phyloP scores from a whole-genome alignment of 2,797 vertebrate species.

The Falco novaeseelandiae region DNA sequence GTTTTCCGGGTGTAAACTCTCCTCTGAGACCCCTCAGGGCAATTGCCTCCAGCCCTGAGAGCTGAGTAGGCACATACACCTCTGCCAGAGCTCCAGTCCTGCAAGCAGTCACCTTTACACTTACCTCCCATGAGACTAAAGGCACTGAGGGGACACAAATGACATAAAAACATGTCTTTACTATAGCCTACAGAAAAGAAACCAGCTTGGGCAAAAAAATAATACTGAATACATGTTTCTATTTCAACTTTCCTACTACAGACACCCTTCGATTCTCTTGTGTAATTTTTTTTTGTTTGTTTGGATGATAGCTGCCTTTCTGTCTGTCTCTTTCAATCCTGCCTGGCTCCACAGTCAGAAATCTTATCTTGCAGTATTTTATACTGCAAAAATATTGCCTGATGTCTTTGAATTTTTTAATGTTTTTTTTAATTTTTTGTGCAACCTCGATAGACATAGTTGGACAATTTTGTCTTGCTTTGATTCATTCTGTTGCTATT shows the following conservation, averaged over 20 bases:
- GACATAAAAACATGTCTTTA: background rate
- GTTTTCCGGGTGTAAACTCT: background rate
- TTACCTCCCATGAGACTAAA: background rate
- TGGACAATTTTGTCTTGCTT: background rate
- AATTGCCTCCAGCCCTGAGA: background rate
- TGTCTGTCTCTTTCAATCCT: background rate
- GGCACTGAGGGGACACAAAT: background rate
- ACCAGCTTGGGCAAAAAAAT: background rate
- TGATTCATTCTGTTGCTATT: background rate
- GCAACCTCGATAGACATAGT: background rate
- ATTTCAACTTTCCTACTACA: background rate
- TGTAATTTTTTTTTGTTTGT: background rate
- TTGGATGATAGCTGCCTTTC: background rate
- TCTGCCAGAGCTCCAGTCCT: background rate
- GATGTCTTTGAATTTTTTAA: background rate
- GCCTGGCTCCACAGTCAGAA: background rate
- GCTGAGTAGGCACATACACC: accelerated
- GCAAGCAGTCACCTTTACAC: accelerated
- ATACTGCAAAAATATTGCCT: background rate
- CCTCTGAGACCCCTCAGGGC: background rate
- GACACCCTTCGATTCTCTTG: background rate
- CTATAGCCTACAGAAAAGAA: background rate
- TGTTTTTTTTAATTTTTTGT: background rate
- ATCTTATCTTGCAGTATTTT: background rate
- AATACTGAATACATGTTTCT: background rate